These are phyloP conservation scores for Chydorus sphaericus DNA, from an alignment of 2,888 invertebrate species.

Conservation along the genomic window DNA sequence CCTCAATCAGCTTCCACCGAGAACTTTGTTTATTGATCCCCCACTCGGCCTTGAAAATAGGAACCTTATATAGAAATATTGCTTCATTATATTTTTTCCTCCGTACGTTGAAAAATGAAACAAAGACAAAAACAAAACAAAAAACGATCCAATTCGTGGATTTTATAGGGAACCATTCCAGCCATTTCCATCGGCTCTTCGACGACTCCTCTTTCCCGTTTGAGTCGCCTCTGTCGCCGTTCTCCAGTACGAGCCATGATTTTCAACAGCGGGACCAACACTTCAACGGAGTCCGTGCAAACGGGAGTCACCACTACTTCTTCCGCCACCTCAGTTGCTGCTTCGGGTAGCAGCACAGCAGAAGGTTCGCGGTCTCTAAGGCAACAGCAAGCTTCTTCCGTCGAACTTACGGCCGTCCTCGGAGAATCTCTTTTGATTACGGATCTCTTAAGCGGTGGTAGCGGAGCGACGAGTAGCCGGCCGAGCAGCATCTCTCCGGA, in stretches of 20 bases:
- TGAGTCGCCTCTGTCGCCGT: not conserved
- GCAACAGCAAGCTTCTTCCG: no score
- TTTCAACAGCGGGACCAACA: not conserved
- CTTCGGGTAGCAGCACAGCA: no score
- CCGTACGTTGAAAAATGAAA: not conserved
- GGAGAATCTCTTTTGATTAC: no score
- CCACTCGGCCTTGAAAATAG: no score
- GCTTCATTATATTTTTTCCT: not conserved
- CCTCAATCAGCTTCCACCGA: no score
- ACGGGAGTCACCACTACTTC: not conserved
- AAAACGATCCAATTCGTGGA: not conserved
- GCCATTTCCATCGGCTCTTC: not conserved
- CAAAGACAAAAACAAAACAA: not conserved
- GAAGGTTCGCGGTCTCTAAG: no score
- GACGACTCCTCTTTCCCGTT: not conserved
- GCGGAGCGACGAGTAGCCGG: no score
- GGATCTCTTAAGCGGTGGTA: no score
- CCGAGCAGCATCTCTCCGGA: constrained; percentile 5
- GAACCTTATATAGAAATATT: not conserved
- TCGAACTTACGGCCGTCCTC: no score
- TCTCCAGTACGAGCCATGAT: not conserved
- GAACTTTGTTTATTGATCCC: no score
- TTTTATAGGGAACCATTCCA: not conserved
- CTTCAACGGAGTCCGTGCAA: no score
- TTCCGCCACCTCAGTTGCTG: not conserved